Percentiles rank a stretch among this genome's conserved stretches.
Evolutionary conservation across 2,888 invertebrate species (phyloP).

Genomic region (Coleophora deauratella): DNA sequence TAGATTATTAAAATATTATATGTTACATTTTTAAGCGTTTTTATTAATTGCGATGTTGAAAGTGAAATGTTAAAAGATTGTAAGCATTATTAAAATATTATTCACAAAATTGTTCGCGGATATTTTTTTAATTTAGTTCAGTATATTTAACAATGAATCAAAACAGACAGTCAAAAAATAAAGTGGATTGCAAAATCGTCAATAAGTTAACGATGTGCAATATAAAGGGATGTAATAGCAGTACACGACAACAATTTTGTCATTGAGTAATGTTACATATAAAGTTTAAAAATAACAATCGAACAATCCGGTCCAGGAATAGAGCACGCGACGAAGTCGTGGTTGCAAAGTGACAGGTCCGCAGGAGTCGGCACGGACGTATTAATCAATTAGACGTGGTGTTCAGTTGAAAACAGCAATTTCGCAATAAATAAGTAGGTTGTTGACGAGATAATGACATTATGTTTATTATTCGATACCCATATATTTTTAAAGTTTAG

Average conservation of each 20-base stretch:
- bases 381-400: constrained; percentile 50
- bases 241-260: neutral
- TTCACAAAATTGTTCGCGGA: too few relatives aligned
- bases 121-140: too few relatives aligned
- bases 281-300: constrained; percentile 17
- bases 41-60: too few relatives aligned
- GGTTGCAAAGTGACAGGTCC: constrained; percentile 23
- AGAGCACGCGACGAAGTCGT: constrained; percentile 45
- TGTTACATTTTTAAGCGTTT: neutral
- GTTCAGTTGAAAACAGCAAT: constrained; percentile 35
- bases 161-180: too few relatives aligned
- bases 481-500: too few relatives aligned
- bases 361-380: constrained; percentile 28
- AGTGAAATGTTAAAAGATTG: too few relatives aligned
- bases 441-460: too few relatives aligned
- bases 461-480: too few relatives aligned
- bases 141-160: too few relatives aligned
- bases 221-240: too few relatives aligned
- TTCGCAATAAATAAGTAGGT: constrained; percentile 31
- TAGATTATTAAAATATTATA: neutral
- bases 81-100: too few relatives aligned
- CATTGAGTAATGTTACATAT: neutral
- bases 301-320: constrained; percentile 28
- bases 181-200: too few relatives aligned
- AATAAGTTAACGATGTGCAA: neutral